Percentiles rank a stretch among this genome's conserved stretches.
Conservation (phyloP, 1,140 invertebrate genomes). For the Caenorhabditis remanei region DNA sequence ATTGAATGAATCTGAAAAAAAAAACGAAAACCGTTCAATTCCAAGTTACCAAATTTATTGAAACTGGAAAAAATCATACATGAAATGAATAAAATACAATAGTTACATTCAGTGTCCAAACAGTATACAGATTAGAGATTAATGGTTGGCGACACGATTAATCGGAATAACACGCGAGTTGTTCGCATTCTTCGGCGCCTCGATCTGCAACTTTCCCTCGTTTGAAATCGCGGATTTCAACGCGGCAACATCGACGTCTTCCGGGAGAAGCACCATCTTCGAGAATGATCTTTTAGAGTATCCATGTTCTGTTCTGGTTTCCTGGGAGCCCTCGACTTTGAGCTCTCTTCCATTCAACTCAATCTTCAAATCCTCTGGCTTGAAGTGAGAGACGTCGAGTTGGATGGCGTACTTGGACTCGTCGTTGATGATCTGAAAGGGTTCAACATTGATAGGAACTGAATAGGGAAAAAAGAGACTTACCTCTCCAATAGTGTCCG, state of each 20-base stretch:
- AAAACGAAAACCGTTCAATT: neutral
- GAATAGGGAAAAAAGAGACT: neutral
- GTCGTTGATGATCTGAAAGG: slow-evolving; percentile 21
- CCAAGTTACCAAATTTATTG: neutral
- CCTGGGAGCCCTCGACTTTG: slow-evolving; percentile 1
- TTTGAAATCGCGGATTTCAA: slow-evolving; percentile 11
- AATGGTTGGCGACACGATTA: neutral
- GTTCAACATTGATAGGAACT: neutral
- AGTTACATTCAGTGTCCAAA: neutral
- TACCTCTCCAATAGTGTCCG: slow-evolving; percentile 27
- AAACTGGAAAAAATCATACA: neutral
- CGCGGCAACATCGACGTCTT: neutral
- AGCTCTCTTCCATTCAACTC: slow-evolving; percentile 11
- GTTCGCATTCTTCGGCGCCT: neutral
- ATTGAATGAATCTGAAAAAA: neutral
- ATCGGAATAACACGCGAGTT: slow-evolving; percentile 1
- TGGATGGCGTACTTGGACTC: slow-evolving; percentile 4
- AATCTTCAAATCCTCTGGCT: slow-evolving; percentile 12
- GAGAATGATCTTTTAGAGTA: slow-evolving; percentile 19
- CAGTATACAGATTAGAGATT: neutral
- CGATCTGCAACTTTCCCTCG: slow-evolving; percentile 3
- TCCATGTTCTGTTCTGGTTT: neutral
- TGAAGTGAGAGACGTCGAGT: slow-evolving; percentile 15
- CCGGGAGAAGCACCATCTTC: slow-evolving; percentile 10
- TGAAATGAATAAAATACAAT: no score